Evolutionary conservation across 2,113 vertebrate genomes (phyloP).

Genomic region (Amazona vittata): DNA sequence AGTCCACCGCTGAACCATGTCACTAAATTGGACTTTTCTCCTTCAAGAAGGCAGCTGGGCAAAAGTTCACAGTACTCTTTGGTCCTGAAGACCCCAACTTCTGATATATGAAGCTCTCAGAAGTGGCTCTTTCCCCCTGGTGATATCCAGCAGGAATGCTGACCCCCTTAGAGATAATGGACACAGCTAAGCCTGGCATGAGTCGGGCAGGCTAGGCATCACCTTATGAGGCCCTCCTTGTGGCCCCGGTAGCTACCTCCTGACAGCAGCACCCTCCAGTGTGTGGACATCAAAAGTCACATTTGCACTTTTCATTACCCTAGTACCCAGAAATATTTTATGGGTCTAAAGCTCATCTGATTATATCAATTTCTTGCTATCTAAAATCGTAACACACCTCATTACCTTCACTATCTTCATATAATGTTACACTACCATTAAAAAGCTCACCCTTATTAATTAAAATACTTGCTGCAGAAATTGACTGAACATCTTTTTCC

Average conservation of each 20-base stretch:
- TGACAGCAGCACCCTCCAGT: not conserved
- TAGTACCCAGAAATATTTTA: not conserved
- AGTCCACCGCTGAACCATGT: not conserved
- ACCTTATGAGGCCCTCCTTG: not conserved
- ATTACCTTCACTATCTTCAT: not conserved
- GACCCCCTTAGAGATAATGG: not conserved
- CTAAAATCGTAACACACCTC: not conserved
- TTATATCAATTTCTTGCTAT: not conserved
- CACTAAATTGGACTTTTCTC: not conserved
- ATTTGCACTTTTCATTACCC: not conserved
- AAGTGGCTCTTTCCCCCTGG: accelerated
- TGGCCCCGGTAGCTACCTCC: not conserved
- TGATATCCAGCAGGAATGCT: not conserved
- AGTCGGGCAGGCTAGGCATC: not conserved
- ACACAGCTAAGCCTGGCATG: accelerated
- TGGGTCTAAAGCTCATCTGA: not conserved
- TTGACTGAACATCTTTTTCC: slow-evolving; percentile 55
- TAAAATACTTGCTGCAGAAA: slow-evolving; percentile 50
- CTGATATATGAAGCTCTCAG: not conserved
- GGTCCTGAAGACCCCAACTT: not conserved
- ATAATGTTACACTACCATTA: not conserved
- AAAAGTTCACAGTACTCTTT: not conserved
- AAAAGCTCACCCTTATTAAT: not conserved
- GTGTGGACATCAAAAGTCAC: not conserved
- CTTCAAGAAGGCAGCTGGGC: not conserved